Evolutionary conservation across 2,888 invertebrate species (phyloP), one percentile per base, ranked within the genome.

Genomic region (Meiosimyza decipiens): DNA sequence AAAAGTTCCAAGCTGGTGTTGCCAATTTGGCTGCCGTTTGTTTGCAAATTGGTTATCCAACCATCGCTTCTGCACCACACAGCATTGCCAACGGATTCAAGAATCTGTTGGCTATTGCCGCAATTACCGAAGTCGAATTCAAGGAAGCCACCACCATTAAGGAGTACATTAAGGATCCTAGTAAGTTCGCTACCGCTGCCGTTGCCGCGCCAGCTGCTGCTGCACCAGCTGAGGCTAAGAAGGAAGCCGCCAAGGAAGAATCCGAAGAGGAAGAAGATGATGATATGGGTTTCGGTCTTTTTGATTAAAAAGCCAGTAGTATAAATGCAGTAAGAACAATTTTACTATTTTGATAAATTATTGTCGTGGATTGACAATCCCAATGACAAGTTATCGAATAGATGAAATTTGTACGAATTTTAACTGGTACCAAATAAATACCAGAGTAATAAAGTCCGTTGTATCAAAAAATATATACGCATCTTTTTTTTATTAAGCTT

Each of bases 81-180:
- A 97, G 97, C 88, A 92, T 99, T 84, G 95, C 95, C 88, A 97
- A 98, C 84, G 99, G 98, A 77, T 97, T 99, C 92, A 98, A 96
- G 91, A 98, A 98, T 89, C 89, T 99, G 85, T 90, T 99, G 90
- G 97, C 99, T 78, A 90, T 99, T 83, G 99, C 99, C 82, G 97
- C 98, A 72, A 95, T 92, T 82, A 98, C 99, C 71, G 98, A 99
- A 76, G 92, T 98, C 77, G 94, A 95, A 76, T 99, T 99, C 90
- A 92, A 95, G 87, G 95, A 98, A 88, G 99, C 98, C 62, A 89
- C 92, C 67, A 95, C 95, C 83, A 94, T 98, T 88, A 96, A 96
- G 89, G 96, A 95, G 87, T 96, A 90, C 88, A 92, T 96, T 87
- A 96, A 95, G 92, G 98, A 99, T 89, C 99, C 99, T 70, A 94